These are phyloP conservation scores for Diabrotica undecimpunctata DNA, from an alignment of 1,140 invertebrate genomes.

Conservation along the genomic window DNA sequence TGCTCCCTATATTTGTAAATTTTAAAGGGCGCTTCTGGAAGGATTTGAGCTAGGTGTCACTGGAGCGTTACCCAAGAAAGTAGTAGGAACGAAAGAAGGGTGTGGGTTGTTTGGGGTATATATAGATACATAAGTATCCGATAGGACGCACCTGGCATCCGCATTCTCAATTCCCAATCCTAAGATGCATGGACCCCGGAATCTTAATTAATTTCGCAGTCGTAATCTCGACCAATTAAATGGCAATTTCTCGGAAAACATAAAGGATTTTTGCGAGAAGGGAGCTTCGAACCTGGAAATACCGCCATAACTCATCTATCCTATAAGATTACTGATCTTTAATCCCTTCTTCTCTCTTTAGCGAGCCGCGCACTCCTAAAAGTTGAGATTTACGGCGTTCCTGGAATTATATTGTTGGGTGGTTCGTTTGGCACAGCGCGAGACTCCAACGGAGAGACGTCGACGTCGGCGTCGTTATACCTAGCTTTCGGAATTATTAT, in stretches of 20 bases:
- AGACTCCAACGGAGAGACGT: conserved; percentile 32
- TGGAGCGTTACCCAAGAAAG: not conserved
- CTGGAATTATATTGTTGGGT: conserved; percentile 60
- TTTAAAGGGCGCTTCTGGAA: conserved; percentile 9
- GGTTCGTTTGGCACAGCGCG: conserved; percentile 42
- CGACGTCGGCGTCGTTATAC: conserved; percentile 41
- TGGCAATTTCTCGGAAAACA: conserved; percentile 47
- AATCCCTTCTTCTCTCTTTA: conserved; percentile 57
- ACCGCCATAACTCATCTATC: conserved; percentile 61
- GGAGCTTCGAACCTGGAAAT: conserved; percentile 47
- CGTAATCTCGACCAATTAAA: conserved; percentile 47
- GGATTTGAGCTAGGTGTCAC: not conserved
- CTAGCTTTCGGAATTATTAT: conserved; percentile 53
- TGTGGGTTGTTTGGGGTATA: conserved; percentile 6
- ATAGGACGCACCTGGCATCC: conserved; percentile 30
- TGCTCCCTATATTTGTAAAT: too few relatives aligned
- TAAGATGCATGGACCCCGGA: conserved; percentile 46
- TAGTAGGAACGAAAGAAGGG: not conserved
- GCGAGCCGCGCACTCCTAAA: conserved; percentile 56
- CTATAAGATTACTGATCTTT: conserved; percentile 72
- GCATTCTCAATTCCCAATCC: conserved; percentile 26
- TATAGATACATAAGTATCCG: conserved; percentile 22
- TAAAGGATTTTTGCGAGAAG: conserved; percentile 46
- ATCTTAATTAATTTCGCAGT: conserved; percentile 47
- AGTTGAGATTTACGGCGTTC: conserved; percentile 66